Percentiles rank a stretch among this genome's conserved stretches.
Conservation (phyloP, 1,140 invertebrate species). For the Drosophila nasuta region DNA sequence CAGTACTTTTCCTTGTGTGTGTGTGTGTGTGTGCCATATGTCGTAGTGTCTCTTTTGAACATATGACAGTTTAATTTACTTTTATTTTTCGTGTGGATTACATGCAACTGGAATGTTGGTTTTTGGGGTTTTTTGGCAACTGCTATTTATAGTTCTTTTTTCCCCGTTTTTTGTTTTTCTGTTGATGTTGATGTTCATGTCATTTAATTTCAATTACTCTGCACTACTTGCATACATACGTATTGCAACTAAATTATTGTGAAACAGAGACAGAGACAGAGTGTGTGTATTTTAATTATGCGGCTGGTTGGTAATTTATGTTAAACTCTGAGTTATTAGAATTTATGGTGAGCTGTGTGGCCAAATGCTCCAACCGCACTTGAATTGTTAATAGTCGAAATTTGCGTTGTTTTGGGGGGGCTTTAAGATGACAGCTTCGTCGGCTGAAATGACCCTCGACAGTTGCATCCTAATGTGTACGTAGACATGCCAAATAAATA, state of each 20-base stretch:
- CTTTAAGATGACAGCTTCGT: constrained; percentile 41
- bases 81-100: constrained; percentile 77
- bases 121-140: constrained; percentile 39
- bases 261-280: constrained; percentile 5
- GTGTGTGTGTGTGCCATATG: constrained; percentile 23
- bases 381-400: constrained; percentile 64
- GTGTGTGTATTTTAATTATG: constrained; percentile 68
- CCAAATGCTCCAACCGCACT: constrained; percentile 62
- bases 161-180: constrained; percentile 2
- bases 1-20: too few relatives aligned
- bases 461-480: constrained; percentile 39
- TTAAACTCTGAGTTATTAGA: constrained; percentile 80
- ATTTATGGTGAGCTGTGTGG: constrained; percentile 70
- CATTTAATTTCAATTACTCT: constrained; percentile 79
- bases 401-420: not conserved
- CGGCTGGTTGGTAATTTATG: constrained; percentile 75
- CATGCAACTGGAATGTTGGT: constrained; percentile 62
- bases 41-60: constrained; percentile 63
- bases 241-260: constrained; percentile 45
- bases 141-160: constrained; percentile 69
- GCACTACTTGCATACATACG: constrained; percentile 16
- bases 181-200: constrained; percentile 51
- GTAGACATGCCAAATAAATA: constrained; percentile 64
- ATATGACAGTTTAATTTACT: constrained; percentile 84
- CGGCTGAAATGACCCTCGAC: constrained; percentile 31